Evolutionary conservation across 2,797 vertebrate species (phyloP).

Genomic region (Tangara arthus): DNA sequence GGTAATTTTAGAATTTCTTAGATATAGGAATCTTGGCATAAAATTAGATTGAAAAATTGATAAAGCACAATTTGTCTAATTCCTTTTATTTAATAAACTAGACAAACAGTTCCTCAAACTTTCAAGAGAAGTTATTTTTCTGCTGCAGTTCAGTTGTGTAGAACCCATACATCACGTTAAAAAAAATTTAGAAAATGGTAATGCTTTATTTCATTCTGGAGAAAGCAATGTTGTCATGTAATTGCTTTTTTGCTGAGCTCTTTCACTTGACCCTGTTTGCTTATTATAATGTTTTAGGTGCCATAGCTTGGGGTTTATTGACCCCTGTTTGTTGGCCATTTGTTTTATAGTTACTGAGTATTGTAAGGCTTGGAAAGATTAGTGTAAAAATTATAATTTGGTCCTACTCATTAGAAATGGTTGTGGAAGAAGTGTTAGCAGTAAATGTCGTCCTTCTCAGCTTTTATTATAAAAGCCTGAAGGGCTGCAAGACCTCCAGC

Average conservation of each 20-base stretch:
- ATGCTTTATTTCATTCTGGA: neutral
- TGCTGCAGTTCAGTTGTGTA: neutral
- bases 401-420: conserved; percentile 1
- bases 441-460: neutral
- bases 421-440: neutral
- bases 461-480: neutral
- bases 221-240: neutral
- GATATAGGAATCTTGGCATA: neutral
- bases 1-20: neutral
- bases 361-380: neutral
- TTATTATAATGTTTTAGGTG: neutral
- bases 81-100: neutral
- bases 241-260: conserved; percentile 1
- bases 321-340: neutral
- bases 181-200: neutral
- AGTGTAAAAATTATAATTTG: conserved; percentile 16
- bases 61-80: neutral
- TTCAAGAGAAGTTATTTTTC: conserved; percentile 4
- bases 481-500: neutral
- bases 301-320: neutral
- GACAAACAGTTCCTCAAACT: conserved; percentile 1
- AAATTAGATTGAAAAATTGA: conserved; percentile 3
- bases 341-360: neutral
- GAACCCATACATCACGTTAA: neutral
- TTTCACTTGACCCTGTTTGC: conserved; percentile 11